Conservation (phyloP, 1,140 invertebrate species). For the Drosophila repletoides region DNA sequence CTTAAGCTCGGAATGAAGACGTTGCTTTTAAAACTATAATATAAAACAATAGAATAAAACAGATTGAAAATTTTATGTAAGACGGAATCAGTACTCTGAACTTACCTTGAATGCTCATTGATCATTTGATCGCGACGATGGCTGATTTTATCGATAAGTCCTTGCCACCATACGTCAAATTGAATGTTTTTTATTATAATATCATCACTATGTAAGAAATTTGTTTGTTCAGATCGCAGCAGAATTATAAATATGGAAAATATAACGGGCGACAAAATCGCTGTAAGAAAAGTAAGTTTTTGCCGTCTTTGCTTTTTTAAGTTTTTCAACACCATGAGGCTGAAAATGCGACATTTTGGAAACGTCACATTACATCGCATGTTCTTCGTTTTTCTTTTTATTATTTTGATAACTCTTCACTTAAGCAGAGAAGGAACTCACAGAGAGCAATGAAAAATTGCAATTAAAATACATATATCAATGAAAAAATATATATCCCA, state of each 20-base stretch:
- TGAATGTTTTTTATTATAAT: background rate
- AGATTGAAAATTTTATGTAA: background rate
- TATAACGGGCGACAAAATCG: background rate
- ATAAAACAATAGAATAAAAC: background rate
- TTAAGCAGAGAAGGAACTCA: too few species aligned
- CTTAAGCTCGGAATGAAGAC: slow-evolving; percentile 39
- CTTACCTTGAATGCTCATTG: slow-evolving; percentile 3
- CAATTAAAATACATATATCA: too few species aligned
- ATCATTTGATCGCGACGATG: slow-evolving; percentile 4
- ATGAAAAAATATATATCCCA: too few species aligned
- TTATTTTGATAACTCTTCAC: too few species aligned
- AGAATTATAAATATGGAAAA: slow-evolving; percentile 6
- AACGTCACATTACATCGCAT: background rate
- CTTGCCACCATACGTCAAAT: slow-evolving; percentile 11
- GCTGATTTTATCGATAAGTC: slow-evolving; percentile 2
- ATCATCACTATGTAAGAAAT: too few species aligned
- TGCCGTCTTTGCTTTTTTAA: background rate
- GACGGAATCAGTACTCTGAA: background rate
- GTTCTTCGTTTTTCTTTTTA: too few species aligned
- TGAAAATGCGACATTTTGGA: background rate
- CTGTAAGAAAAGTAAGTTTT: background rate
- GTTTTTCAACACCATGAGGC: slow-evolving; percentile 11
- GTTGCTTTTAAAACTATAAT: slow-evolving; percentile 25
- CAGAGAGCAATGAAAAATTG: background rate
- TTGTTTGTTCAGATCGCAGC: background rate